These are phyloP conservation scores for Xylota segnis DNA, from an alignment of 2,888 invertebrate genomes.

Conservation along the genomic window DNA sequence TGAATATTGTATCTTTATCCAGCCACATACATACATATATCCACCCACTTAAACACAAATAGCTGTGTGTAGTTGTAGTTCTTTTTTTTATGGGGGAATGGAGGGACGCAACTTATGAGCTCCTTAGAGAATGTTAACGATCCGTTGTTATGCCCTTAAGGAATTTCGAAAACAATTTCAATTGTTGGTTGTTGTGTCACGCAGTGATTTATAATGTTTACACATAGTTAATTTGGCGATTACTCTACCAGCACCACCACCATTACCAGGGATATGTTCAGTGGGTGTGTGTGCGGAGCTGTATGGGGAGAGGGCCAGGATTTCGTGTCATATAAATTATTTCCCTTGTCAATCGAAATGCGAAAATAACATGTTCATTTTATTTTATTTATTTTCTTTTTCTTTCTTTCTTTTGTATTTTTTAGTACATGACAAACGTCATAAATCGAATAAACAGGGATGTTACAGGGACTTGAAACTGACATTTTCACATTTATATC, in stretches of 20 bases:
- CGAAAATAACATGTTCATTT: slow-evolving; percentile 60
- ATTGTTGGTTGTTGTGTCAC: slow-evolving; percentile 74
- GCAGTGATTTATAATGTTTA: slow-evolving; percentile 77
- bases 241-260: slow-evolving; percentile 33
- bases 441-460: background rate
- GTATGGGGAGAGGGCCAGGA: background rate
- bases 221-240: slow-evolving; percentile 75
- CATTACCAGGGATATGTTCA: slow-evolving; percentile 3
- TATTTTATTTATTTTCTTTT: background rate
- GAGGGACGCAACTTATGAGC: slow-evolving; percentile 38
- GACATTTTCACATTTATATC: too few species aligned
- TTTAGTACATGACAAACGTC: background rate
- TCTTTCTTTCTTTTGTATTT: background rate
- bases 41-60: slow-evolving; percentile 2
- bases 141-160: slow-evolving; percentile 75
- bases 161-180: slow-evolving; percentile 75
- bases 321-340: slow-evolving; percentile 67
- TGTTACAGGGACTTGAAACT: background rate
- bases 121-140: slow-evolving; percentile 73
- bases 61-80: slow-evolving; percentile 1
- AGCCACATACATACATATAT: background rate
- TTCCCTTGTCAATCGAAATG: slow-evolving; percentile 64
- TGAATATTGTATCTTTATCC: slow-evolving; percentile 3
- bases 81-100: too few species aligned
- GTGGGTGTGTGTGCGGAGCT: slow-evolving; percentile 3